A percentile compares a stretch with the other conserved stretches of the same genome.
These are phyloP conservation scores for Scatophagus argus DNA, from an alignment of 2,113 vertebrate genomes.

Conservation along the genomic window DNA sequence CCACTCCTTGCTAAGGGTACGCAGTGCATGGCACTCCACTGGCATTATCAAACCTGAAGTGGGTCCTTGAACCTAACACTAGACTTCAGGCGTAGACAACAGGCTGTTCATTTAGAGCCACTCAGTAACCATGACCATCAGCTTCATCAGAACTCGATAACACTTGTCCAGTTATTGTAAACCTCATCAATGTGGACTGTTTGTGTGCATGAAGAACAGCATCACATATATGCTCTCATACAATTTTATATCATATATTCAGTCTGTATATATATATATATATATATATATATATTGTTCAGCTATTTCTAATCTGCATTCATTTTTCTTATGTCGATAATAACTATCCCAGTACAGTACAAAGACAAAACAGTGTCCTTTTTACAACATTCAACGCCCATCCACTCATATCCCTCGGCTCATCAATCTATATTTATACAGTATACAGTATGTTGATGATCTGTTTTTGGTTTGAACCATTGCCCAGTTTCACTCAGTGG, in stretches of 20 bases:
- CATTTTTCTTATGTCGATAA: neutral
- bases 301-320: neutral
- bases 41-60: slow-evolving; percentile 41
- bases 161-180: slow-evolving; percentile 46
- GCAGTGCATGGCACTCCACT: slow-evolving; percentile 43
- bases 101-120: slow-evolving; percentile 40
- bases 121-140: slow-evolving; percentile 39
- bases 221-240: neutral
- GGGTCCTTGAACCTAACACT: slow-evolving; percentile 61
- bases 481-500: neutral
- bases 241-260: neutral
- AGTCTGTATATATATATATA: neutral
- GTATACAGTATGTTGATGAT: neutral
- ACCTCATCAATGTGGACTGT: slow-evolving; percentile 36
- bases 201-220: slow-evolving; percentile 2
- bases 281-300: neutral
- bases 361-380: neutral
- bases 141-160: slow-evolving; percentile 53
- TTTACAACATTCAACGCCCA: slow-evolving; percentile 3
- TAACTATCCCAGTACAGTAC: neutral
- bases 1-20: slow-evolving; percentile 97
- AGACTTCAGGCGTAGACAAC: slow-evolving; percentile 55
- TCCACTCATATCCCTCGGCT: neutral
- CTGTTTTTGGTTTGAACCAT: neutral
- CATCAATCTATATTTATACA: slow-evolving; percentile 6